phyloP scores from a whole-genome alignment of 2,797 vertebrate genomes.

The Rhinogobio ventralis region DNA sequence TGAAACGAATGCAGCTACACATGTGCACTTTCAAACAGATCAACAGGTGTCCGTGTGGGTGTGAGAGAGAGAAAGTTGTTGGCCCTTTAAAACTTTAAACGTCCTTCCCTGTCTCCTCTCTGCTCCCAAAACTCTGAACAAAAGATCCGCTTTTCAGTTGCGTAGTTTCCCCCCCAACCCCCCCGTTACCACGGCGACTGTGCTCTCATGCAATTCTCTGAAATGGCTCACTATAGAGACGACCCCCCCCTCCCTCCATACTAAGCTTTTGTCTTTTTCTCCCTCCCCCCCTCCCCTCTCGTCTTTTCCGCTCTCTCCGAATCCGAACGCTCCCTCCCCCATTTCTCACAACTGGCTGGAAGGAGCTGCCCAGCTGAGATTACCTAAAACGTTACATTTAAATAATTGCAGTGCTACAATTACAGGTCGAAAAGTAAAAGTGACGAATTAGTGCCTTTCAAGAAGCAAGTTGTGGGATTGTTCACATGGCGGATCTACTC shows the following conservation, averaged over 20 bases:
- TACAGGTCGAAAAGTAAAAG: not conserved
- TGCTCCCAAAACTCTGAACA: constrained; percentile 76
- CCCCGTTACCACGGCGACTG: constrained; percentile 76
- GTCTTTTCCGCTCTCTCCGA: constrained; percentile 50
- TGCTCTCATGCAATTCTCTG: constrained; percentile 79
- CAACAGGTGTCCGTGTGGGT: constrained; percentile 37
- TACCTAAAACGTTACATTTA: not conserved
- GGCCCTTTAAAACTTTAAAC: constrained; percentile 56
- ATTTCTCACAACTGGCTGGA: constrained; percentile 59
- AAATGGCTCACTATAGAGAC: constrained; percentile 74
- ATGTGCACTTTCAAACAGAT: not conserved
- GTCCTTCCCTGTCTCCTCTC: constrained; percentile 60
- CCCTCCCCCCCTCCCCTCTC: constrained; percentile 48
- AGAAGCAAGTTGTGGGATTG: not conserved
- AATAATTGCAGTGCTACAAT: not conserved
- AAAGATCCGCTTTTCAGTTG: constrained; percentile 83
- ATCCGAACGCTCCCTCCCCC: constrained; percentile 48
- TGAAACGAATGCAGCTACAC: not conserved
- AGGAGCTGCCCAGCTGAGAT: constrained; percentile 7
- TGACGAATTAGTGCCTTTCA: not conserved
- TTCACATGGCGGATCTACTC: not conserved
- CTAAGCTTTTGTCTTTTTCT: constrained; percentile 79
- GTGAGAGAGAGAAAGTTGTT: constrained; percentile 21
- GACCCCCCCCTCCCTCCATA: constrained; percentile 74
- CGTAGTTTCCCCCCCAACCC: constrained; percentile 68